phyloP scores from a whole-genome alignment of 2,113 vertebrate genomes.

The Furnarius figulus region DNA sequence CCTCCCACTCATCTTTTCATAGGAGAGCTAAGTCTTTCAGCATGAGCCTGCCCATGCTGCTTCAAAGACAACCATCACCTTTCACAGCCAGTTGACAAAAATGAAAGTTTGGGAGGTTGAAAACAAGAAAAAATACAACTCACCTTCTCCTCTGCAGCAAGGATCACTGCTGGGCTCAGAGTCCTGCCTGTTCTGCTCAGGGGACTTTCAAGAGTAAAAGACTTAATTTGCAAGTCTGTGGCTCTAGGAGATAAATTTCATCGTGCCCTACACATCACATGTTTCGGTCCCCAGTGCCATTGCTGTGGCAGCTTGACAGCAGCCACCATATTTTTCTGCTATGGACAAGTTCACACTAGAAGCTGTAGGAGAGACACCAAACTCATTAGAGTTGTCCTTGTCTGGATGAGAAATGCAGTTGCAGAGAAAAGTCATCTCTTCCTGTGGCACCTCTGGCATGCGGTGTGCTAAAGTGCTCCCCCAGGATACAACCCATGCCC shows the following conservation, averaged over 20 bases:
- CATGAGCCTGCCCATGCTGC: background rate
- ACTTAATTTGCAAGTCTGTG: background rate
- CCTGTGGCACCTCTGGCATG: background rate
- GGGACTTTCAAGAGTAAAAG: background rate
- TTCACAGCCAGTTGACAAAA: slow-evolving; percentile 28
- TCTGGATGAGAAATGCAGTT: background rate
- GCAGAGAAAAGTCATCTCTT: background rate
- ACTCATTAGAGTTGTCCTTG: background rate
- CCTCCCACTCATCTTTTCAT: slow-evolving; percentile 42
- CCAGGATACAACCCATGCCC: rapidly evolving
- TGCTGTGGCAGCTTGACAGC: background rate
- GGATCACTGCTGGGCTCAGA: background rate
- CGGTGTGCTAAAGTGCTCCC: rapidly evolving
- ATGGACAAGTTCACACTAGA: background rate
- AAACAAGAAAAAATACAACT: background rate
- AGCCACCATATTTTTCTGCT: background rate
- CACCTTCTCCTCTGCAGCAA: background rate
- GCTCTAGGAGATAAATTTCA: background rate
- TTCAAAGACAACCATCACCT: slow-evolving; percentile 27
- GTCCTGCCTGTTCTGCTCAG: background rate
- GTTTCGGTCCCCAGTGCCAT: background rate
- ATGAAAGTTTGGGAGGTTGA: background rate
- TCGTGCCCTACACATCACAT: rapidly evolving
- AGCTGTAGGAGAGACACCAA: background rate
- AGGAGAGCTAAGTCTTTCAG: slow-evolving; percentile 19